A percentile compares a stretch with the other conserved stretches of the same genome.
phyloP scores from a whole-genome alignment of 1,140 invertebrate species.

The Leptinotarsa lineolata region DNA sequence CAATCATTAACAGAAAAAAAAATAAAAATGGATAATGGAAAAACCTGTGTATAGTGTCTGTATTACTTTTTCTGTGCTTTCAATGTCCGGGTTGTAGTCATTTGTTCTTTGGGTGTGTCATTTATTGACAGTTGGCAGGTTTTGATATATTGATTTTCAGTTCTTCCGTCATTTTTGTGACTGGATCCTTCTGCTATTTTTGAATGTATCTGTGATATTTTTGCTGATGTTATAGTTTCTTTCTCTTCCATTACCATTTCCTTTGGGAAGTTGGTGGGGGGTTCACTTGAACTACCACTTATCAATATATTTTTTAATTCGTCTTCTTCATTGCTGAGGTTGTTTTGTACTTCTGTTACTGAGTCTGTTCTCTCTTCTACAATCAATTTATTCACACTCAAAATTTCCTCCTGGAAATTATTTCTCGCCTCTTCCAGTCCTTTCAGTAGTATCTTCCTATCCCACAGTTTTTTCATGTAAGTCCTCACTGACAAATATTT shows the following conservation, averaged over 20 bases:
- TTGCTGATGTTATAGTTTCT: conserved; percentile 15
- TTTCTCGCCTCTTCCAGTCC: conserved; percentile 17
- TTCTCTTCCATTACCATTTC: conserved; percentile 3
- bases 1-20: conserved; percentile 4
- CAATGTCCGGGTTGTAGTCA: neutral
- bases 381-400: conserved; percentile 4
- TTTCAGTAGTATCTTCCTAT: conserved; percentile 10
- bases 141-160: neutral
- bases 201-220: neutral
- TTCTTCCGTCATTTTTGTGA: neutral
- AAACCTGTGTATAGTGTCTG: conserved; percentile 1
- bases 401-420: neutral
- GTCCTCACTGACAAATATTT: conserved; percentile 5
- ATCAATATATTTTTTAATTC: conserved; percentile 6
- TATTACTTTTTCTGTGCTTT: conserved; percentile 16
- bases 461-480: conserved; percentile 9
- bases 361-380: conserved; percentile 5
- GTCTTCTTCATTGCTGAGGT: conserved; percentile 5
- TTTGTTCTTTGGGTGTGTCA: conserved; percentile 14
- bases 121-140: conserved; percentile 7
- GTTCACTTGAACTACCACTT: conserved; percentile 8
- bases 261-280: conserved; percentile 1
- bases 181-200: conserved; percentile 9
- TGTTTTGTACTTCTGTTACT: conserved; percentile 6
- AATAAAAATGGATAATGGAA: no score